phyloP scores from a whole-genome alignment of 2,113 vertebrate genomes.

The Caretta caretta region DNA sequence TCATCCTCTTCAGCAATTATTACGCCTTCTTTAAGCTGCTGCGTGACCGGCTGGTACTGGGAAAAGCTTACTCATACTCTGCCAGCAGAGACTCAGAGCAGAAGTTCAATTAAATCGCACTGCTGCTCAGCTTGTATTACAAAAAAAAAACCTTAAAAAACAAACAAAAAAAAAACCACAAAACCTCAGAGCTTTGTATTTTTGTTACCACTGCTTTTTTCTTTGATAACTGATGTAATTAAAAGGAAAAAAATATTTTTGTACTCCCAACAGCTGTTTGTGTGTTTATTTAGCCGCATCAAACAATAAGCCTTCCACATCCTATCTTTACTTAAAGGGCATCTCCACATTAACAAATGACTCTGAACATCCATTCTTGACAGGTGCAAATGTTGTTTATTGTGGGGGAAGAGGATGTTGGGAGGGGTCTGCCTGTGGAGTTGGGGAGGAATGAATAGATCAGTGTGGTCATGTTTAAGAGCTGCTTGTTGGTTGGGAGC shows the following conservation, averaged over 20 bases:
- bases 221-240: constrained; percentile 92
- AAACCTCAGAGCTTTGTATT: constrained; percentile 91
- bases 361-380: neutral
- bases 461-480: neutral
- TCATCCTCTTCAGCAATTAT: constrained; percentile 99
- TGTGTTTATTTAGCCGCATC: neutral
- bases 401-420: neutral
- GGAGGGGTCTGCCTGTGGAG: neutral
- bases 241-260: constrained; percentile 95
- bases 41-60: constrained; percentile 95
- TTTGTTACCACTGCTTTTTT: constrained; percentile 93
- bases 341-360: accelerated
- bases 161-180: constrained; percentile 59
- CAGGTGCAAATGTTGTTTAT: neutral
- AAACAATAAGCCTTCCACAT: neutral
- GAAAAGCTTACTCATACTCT: constrained; percentile 94
- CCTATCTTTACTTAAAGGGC: neutral
- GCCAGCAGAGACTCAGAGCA: constrained; percentile 89
- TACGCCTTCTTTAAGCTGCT: constrained; percentile 98
- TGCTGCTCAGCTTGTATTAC: constrained; percentile 37
- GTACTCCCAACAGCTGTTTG: constrained; percentile 82
- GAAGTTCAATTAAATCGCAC: constrained; percentile 87
- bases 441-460: neutral
- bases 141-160: constrained; percentile 25
- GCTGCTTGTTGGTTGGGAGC: neutral